These are phyloP conservation scores for Acrobasis suavella DNA, from an alignment of 2,888 invertebrate genomes.

Conservation along the genomic window DNA sequence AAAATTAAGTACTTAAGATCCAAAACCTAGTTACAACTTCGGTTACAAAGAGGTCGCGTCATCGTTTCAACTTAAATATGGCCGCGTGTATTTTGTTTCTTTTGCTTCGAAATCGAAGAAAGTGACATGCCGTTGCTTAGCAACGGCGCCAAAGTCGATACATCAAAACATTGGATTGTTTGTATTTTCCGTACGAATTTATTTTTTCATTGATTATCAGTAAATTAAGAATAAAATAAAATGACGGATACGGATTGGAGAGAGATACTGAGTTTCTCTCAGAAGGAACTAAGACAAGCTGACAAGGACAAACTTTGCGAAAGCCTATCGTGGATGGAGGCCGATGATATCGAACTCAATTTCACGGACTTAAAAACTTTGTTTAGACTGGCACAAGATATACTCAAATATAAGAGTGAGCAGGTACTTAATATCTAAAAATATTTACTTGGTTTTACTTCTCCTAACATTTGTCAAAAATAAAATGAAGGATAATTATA, in stretches of 20 bases:
- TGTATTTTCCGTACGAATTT: not conserved
- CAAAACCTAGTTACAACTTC: too few species aligned
- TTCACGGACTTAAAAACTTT: conserved; percentile 80
- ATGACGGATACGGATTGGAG: conserved; percentile 83
- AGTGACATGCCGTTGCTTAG: conserved; percentile 49
- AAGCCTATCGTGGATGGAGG: conserved; percentile 83
- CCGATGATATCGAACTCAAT: conserved; percentile 81
- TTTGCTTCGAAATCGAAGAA: not conserved
- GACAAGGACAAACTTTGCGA: conserved; percentile 85
- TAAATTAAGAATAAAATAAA: conserved; percentile 23
- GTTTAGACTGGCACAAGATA: conserved; percentile 85
- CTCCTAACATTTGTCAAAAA: too few species aligned
- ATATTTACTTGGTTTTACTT: too few species aligned
- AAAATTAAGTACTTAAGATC: too few species aligned
- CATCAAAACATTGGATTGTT: not conserved
- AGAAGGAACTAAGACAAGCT: conserved; percentile 79
- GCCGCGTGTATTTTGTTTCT: not conserved
- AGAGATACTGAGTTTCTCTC: conserved; percentile 79
- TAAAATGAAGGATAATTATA: too few species aligned
- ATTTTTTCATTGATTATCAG: not conserved
- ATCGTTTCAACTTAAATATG: too few species aligned
- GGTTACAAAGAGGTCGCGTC: too few species aligned
- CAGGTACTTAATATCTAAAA: conserved; percentile 71
- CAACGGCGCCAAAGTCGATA: conserved; percentile 39
- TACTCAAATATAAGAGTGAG: conserved; percentile 86